These are phyloP conservation scores for Pectinophora gossypiella DNA, from an alignment of 1,140 invertebrate genomes.

Conservation along the genomic window DNA sequence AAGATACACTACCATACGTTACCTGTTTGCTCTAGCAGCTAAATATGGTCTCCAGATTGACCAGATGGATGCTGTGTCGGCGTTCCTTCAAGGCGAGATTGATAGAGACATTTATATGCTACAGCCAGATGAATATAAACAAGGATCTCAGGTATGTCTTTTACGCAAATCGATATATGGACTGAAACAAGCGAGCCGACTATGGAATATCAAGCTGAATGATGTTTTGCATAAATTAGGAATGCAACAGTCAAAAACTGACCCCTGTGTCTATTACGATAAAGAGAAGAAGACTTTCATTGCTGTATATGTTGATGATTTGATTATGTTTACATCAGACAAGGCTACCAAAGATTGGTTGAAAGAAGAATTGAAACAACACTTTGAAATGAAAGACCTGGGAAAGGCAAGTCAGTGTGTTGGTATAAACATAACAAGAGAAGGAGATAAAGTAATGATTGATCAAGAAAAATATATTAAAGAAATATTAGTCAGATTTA, in stretches of 20 bases:
- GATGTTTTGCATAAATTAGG: constrained; percentile 3
- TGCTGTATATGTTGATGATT: constrained; percentile 29
- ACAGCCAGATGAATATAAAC: constrained; percentile 32
- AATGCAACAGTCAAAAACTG: constrained; percentile 11
- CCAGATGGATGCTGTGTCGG: constrained; percentile 48
- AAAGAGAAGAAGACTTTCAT: constrained; percentile 2
- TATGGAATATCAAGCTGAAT: constrained; percentile 9
- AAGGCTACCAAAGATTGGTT: constrained; percentile 8
- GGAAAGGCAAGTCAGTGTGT: neutral
- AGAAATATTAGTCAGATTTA: neutral
- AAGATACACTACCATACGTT: constrained; percentile 32
- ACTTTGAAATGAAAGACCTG: neutral
- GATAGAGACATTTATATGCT: constrained; percentile 59
- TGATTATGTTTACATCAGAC: constrained; percentile 15
- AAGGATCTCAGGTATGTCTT: constrained; percentile 6
- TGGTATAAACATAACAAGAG: neutral
- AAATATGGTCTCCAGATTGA: constrained; percentile 27
- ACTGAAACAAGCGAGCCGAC: constrained; percentile 6
- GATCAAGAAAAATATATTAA: neutral
- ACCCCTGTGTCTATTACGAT: constrained; percentile 21
- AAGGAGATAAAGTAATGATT: neutral
- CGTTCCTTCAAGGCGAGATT: constrained; percentile 53
- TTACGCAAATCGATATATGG: constrained; percentile 6
- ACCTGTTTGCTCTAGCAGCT: constrained; percentile 34
- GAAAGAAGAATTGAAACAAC: neutral